These are phyloP conservation scores for Bellardia bayeri DNA, from an alignment of 2,888 invertebrate genomes.

Conservation along the genomic window DNA sequence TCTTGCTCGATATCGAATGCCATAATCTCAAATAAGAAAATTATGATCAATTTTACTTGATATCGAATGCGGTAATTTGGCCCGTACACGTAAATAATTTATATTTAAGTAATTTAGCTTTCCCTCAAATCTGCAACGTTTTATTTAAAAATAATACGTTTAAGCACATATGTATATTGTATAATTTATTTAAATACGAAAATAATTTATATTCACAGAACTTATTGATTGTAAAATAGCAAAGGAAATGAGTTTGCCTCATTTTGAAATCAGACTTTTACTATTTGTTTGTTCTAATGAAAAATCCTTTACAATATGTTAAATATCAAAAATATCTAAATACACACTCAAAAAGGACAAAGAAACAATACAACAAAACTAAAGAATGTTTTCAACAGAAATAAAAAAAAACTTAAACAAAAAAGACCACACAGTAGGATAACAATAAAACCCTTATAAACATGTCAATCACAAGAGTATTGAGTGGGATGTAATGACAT, in stretches of 20 bases:
- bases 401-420: background rate
- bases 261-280: background rate
- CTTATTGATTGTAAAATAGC: background rate
- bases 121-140: too few species aligned
- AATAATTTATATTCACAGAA: slow-evolving; percentile 5
- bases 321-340: background rate
- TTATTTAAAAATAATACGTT: too few species aligned
- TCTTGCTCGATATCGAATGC: too few species aligned
- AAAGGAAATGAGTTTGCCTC: background rate
- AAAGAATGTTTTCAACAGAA: background rate
- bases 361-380: background rate
- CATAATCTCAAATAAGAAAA: too few species aligned
- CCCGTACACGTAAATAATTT: too few species aligned
- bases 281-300: background rate
- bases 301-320: slow-evolving; percentile 21
- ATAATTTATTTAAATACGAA: background rate
- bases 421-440: background rate
- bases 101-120: too few species aligned
- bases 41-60: too few species aligned
- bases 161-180: too few species aligned
- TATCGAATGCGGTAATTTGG: too few species aligned
- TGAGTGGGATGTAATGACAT: slow-evolving; percentile 59
- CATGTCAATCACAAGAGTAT: slow-evolving; percentile 66
- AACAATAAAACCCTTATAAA: slow-evolving; percentile 43
- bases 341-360: background rate